A percentile compares a stretch with the other conserved stretches of the same genome.
phyloP scores from a whole-genome alignment of 2,113 vertebrate genomes.

The Hemiprocne comata region DNA sequence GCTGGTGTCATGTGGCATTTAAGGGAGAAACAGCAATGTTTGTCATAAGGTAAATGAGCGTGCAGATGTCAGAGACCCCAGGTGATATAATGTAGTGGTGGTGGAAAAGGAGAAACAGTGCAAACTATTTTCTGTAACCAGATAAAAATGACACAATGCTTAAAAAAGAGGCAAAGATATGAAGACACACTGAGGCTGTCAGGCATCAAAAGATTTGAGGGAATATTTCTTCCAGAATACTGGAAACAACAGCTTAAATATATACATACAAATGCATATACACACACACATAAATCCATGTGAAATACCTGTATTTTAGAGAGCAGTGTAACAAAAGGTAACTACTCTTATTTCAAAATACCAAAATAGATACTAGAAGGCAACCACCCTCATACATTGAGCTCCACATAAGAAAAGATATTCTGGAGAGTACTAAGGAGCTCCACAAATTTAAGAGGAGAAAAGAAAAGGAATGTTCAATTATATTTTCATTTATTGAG shows the following conservation, averaged over 20 bases:
- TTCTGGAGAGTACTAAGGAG: background rate
- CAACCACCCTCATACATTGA: background rate
- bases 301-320: background rate
- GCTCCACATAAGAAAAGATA: background rate
- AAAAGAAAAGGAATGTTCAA: background rate
- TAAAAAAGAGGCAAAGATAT: background rate
- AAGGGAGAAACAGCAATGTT: background rate
- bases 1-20: background rate
- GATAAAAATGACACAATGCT: background rate
- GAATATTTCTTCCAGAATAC: background rate
- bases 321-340: background rate
- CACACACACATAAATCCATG: background rate
- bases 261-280: background rate
- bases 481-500: background rate
- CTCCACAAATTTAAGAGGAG: background rate
- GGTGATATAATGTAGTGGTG: background rate
- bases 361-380: background rate
- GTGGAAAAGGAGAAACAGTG: background rate
- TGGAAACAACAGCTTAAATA: background rate
- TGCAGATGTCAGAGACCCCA: background rate
- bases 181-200: background rate
- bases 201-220: background rate
- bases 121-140: background rate
- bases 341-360: background rate
- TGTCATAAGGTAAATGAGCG: background rate